Percentiles rank a stretch among this genome's conserved stretches.
Evolutionary conservation across 92 coral and sea anemone genomes (phyloP).

Genomic region (Palythoa grandiflora): DNA sequence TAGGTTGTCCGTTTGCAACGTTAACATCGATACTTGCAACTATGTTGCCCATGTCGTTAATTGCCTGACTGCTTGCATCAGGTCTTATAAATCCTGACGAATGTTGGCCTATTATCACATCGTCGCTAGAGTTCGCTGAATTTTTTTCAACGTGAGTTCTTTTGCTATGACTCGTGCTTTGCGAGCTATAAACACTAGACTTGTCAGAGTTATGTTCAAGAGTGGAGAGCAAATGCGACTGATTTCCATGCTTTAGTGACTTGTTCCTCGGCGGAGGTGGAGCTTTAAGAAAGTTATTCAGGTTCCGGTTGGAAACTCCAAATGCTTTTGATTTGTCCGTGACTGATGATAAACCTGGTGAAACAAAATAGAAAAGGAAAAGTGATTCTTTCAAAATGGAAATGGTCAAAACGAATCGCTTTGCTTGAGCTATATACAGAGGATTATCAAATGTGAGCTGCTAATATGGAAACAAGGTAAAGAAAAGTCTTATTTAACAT

Average conservation of each 20-base stretch:
- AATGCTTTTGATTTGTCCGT: slow-evolving; percentile 77
- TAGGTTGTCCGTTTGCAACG: slow-evolving; percentile 79
- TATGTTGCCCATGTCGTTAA: slow-evolving; percentile 91
- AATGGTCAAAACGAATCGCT: too few relatives aligned
- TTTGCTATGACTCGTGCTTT: slow-evolving; percentile 67
- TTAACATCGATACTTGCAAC: slow-evolving; percentile 88
- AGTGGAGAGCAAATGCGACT: slow-evolving; percentile 59
- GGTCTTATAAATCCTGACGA: slow-evolving; percentile 71
- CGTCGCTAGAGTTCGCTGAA: slow-evolving; percentile 25
- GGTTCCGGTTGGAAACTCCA: slow-evolving; percentile 55
- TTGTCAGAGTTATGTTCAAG: slow-evolving; percentile 51
- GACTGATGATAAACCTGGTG: slow-evolving; percentile 68
- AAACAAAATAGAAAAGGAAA: not conserved
- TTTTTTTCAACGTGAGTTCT: slow-evolving; percentile 71
- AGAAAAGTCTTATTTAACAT: too few relatives aligned
- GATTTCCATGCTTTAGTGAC: slow-evolving; percentile 71
- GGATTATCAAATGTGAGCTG: too few relatives aligned
- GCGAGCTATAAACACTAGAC: slow-evolving; percentile 42
- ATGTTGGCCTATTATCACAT: slow-evolving; percentile 34
- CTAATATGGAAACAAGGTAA: too few relatives aligned
- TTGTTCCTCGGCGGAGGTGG: slow-evolving; percentile 92
- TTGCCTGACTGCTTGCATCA: slow-evolving; percentile 93
- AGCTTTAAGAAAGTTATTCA: slow-evolving; percentile 88
- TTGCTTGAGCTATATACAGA: too few relatives aligned
- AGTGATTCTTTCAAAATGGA: too few relatives aligned